phyloP scores from a whole-genome alignment of 2,113 vertebrate genomes.

The Phylloscopus trochiloides region DNA sequence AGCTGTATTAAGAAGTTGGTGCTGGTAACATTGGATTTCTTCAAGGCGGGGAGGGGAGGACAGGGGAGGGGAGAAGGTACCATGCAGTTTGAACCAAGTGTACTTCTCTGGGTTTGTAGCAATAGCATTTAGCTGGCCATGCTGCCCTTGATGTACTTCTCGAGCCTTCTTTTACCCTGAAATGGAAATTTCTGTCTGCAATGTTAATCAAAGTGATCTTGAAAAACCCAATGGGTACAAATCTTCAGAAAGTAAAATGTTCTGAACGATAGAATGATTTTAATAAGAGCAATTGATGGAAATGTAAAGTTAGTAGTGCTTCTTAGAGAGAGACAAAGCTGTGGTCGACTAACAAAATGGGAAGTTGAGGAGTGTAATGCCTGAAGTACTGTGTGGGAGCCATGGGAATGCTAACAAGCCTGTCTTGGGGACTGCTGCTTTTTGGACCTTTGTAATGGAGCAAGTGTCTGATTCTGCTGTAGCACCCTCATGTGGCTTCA shows the following conservation, averaged over 20 bases:
- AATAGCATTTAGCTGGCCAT: not conserved
- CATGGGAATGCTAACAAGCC: not conserved
- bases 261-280: not conserved
- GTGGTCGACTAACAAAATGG: not conserved
- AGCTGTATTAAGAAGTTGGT: not conserved
- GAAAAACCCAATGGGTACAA: not conserved
- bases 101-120: not conserved
- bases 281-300: not conserved
- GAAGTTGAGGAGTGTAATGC: not conserved
- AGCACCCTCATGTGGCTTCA: constrained; percentile 61
- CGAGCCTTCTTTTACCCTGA: constrained; percentile 1
- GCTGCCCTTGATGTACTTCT: not conserved
- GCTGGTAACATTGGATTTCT: not conserved
- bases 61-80: not conserved
- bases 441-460: not conserved
- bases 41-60: not conserved
- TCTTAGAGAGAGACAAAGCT: not conserved
- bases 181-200: not conserved
- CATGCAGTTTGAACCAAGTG: not conserved
- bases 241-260: not conserved
- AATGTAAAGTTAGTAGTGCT: not conserved
- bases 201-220: not conserved
- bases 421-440: not conserved
- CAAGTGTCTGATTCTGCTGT: not conserved
- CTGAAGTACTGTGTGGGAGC: not conserved